Evolutionary conservation across 2,888 invertebrate genomes (phyloP), one percentile per base, ranked within the genome.

Genomic region (Pecten maximus): DNA sequence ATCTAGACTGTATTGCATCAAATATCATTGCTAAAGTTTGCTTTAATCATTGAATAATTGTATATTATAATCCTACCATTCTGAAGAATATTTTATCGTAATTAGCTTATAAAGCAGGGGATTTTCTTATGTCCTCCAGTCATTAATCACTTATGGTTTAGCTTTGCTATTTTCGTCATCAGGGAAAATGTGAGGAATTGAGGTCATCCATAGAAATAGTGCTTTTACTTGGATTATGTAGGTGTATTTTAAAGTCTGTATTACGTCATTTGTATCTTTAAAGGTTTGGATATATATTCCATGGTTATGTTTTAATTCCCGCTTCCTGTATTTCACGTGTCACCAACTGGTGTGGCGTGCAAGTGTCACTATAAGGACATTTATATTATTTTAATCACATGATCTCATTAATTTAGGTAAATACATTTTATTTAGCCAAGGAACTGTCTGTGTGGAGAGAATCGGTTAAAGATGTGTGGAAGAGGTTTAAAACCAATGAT

Each of bases 381-480:
- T 35, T 74, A 6, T 28, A 74, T 28, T 10, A 74, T 74, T 74
- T 74, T 60, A 60, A 74, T 74, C 74, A 74, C 74, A 74, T 74
- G 74, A 74, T 74, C 74, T 74, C 74, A 74, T 74, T 74, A 74
- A 12, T 74, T 28, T 74, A 74, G 28, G 74, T 74, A 35, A 35
- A 48, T 48, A 74, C 74, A 74, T 28, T 10, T 35, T 28, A 23
- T 23, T 19, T 12, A 74, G 74, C 28, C 74, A 74, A 35, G 74
- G 23, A 74, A 74, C 74, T 74, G 74, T 74, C 74, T 74, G 60
- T 60, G 54, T n/a, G 54, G 23, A 48, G 2, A 12, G 48, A 48
- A 12, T n/a, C n/a, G n/a, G n/a, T n/a, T n/a, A n/a, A n/a, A n/a
- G n/a, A n/a, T n/a, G n/a, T n/a, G n/a, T n/a, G n/a, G n/a, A n/a